Evolutionary conservation across 2,797 vertebrate species (phyloP).

Genomic region (Hapalemur alaotrensis): DNA sequence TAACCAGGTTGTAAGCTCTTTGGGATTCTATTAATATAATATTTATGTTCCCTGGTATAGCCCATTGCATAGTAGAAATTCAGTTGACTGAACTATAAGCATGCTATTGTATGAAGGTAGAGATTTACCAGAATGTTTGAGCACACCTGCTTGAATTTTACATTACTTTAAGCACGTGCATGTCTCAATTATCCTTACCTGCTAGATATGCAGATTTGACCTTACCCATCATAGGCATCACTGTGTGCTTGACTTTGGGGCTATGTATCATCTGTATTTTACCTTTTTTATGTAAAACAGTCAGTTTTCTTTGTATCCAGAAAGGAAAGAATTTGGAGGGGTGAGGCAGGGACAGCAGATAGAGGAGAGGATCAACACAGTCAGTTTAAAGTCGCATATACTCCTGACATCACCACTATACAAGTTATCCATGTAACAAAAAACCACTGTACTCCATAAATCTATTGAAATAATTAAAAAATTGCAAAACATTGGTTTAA

Average conservation of each 20-base stretch:
- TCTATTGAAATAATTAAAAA: neutral
- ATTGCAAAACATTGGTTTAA: neutral
- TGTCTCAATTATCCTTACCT: neutral
- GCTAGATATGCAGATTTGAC: neutral
- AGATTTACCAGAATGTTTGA: neutral
- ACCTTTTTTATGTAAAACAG: slow-evolving; percentile 2
- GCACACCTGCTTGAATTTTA: neutral
- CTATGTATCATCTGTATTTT: neutral
- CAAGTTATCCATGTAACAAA: neutral
- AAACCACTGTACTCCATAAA: neutral
- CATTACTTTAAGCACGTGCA: neutral
- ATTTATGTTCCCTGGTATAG: neutral
- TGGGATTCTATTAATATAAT: neutral
- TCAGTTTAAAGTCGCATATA: neutral
- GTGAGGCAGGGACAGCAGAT: neutral
- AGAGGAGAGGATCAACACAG: neutral
- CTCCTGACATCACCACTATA: neutral
- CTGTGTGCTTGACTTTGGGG: neutral
- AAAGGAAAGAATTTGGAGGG: neutral
- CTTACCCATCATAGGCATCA: neutral
- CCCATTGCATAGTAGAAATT: neutral
- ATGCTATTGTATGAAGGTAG: neutral
- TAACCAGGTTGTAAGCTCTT: neutral
- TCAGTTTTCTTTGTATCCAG: neutral
- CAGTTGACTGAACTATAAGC: neutral